Conservation (phyloP, 30 jellyfish, hydroid and myxozoan species). For the Hydractinia symbiolongicarpus region DNA sequence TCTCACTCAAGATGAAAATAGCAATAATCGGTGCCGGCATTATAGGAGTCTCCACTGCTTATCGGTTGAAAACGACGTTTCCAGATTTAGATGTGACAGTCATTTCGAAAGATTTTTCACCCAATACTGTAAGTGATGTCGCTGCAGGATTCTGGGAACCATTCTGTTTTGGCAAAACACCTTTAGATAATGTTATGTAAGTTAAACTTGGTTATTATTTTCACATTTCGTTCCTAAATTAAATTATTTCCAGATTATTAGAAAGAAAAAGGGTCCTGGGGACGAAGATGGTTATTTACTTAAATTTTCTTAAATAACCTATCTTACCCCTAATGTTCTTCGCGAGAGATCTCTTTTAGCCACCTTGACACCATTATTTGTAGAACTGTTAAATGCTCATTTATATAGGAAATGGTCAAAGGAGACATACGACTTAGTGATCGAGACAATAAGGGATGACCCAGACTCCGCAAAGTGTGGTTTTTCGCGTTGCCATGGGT, state of each 20-base stretch:
- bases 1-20: constrained; percentile 14
- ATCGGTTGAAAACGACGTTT: constrained; percentile 27
- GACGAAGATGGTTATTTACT: background rate
- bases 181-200: constrained; percentile 56
- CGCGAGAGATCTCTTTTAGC: too few relatives aligned
- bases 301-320: too few relatives aligned
- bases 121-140: constrained; percentile 71
- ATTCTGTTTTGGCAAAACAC: constrained; percentile 52
- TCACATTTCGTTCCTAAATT: background rate
- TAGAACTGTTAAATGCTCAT: background rate
- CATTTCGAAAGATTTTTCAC: constrained; percentile 57
- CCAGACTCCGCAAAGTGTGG: constrained; percentile 36
- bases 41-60: constrained; percentile 74
- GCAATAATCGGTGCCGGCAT: constrained; percentile 89
- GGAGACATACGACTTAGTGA: constrained; percentile 49
- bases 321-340: too few relatives aligned
- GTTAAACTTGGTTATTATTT: background rate
- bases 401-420: constrained; percentile 52
- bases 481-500: constrained; percentile 32
- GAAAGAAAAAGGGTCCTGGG: background rate
- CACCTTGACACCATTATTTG: too few relatives aligned
- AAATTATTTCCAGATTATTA: background rate
- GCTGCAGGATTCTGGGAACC: constrained; percentile 97
- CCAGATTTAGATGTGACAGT: constrained; percentile 64
- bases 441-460: constrained; percentile 20